Conservation (phyloP, 2,113 vertebrate genomes). For the Podilymbus podiceps region DNA sequence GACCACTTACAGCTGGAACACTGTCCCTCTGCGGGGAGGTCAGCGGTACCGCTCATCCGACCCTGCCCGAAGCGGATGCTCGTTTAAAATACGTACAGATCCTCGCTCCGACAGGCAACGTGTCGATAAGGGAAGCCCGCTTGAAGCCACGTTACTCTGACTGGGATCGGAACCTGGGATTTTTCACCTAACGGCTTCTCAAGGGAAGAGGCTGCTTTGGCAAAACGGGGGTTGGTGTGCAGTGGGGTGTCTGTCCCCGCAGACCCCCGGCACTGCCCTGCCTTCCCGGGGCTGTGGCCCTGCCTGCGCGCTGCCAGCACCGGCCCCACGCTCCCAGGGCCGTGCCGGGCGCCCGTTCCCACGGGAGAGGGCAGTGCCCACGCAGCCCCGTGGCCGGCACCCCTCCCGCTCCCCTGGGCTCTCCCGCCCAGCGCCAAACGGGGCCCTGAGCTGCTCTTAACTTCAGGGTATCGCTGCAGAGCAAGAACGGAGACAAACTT, state of each 20-base stretch:
- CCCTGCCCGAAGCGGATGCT: background rate
- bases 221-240: fast-evolving
- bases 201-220: background rate
- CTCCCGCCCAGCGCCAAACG: fast-evolving
- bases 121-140: background rate
- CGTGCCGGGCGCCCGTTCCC: no score
- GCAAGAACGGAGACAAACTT: fast-evolving
- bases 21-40: background rate
- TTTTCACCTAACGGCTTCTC: background rate
- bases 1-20: background rate
- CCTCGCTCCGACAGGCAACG: background rate
- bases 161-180: background rate
- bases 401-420: no score
- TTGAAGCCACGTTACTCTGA: background rate
- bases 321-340: background rate
- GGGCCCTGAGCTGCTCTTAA: fast-evolving
- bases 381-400: background rate
- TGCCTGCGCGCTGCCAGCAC: background rate
- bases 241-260: background rate
- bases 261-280: no score
- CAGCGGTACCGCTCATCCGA: background rate
- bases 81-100: background rate
- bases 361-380: no score
- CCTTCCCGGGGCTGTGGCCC: no score
- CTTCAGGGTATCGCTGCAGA: fast-evolving